Base-by-base conservation (phyloP, 2,797 vertebrate genomes). In the Bovichtus variegatus region DNA sequence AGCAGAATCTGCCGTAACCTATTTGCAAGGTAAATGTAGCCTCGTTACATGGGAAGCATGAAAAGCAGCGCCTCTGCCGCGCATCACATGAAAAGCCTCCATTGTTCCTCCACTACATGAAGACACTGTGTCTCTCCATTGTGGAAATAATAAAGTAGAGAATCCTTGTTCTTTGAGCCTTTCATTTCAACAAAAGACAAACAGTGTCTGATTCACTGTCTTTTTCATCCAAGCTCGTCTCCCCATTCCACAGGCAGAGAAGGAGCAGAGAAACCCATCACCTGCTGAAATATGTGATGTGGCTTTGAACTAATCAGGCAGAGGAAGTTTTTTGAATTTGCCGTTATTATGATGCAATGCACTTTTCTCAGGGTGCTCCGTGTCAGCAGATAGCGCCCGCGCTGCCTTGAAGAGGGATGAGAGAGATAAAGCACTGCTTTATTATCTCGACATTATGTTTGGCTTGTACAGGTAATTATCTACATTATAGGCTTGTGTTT, bases 11-110 rank as follows among this genome's bases (percentile, higher is more conserved):
- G 38, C 57, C 40, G 53, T 83, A 92, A 91, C 87, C 85, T 91
- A 92, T 92, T 92, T 92, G 89, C 80, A 86, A 93, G 86, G 92
- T 94, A 92, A 92, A 92, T 89, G 80, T 85, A 85, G 82, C 76
- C 87, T 92, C 77, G 78, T 93, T 91, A 89, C 72, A 85, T 10
- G 36, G 38, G 71, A 71, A 55, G 64, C 78, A 82, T 84, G 64
- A 87, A 89, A 91, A 85, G 80, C 71, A 74, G 49, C 29, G 62
- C 78, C 76, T 67, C 65, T 47, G 43, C 61, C 2, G 34, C 74
- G 68, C 81, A 71, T 78, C 65, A 79, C 83, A 88, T 79, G 75
- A 91, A 93, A 83, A 89, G 72, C 71, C 34, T 58, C 80, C 69
- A 88, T 89, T 89, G 87, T 90, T 86, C 74, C 13, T 5, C 44